Percentiles rank a stretch among this genome's conserved stretches.
These are phyloP conservation scores for Drosophila pseudotakahashii DNA, from an alignment of 2,888 invertebrate species.

Conservation along the genomic window DNA sequence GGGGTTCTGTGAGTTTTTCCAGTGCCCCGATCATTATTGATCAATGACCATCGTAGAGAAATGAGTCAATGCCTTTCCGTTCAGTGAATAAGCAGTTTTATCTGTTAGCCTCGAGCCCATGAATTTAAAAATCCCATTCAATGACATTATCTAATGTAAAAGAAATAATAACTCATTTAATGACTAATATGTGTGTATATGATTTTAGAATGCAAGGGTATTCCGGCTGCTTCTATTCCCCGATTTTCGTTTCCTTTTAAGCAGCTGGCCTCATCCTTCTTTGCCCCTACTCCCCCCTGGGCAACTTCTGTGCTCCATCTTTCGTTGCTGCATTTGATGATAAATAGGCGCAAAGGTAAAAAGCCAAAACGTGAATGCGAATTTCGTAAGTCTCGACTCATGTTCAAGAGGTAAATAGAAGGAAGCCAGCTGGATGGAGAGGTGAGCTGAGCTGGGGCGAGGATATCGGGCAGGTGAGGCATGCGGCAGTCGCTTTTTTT, in stretches of 20 bases:
- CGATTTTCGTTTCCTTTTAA: slow-evolving; percentile 49
- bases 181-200: neutral
- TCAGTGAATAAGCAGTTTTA: no score
- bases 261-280: slow-evolving; percentile 54
- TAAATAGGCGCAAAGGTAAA: slow-evolving; percentile 78
- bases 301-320: slow-evolving; percentile 20
- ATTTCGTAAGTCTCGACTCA: slow-evolving; percentile 63
- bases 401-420: slow-evolving; percentile 43
- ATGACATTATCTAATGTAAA: neutral
- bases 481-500: slow-evolving; percentile 54
- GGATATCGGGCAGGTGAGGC: slow-evolving; percentile 46
- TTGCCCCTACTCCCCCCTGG: neutral
- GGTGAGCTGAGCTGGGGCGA: neutral
- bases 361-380: slow-evolving; percentile 78
- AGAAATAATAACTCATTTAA: neutral
- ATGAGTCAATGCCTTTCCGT: no score
- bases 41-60: neutral
- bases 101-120: no score
- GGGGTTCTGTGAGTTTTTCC: slow-evolving; percentile 8
- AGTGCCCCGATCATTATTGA: neutral
- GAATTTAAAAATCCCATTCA: no score
- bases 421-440: slow-evolving; percentile 20
- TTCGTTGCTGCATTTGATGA: slow-evolving; percentile 68
- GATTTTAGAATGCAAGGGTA: slow-evolving; percentile 21
- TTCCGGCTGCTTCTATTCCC: neutral